Evolutionary conservation across 2,888 invertebrate genomes (phyloP).

Genomic region (Beris morrisii): DNA sequence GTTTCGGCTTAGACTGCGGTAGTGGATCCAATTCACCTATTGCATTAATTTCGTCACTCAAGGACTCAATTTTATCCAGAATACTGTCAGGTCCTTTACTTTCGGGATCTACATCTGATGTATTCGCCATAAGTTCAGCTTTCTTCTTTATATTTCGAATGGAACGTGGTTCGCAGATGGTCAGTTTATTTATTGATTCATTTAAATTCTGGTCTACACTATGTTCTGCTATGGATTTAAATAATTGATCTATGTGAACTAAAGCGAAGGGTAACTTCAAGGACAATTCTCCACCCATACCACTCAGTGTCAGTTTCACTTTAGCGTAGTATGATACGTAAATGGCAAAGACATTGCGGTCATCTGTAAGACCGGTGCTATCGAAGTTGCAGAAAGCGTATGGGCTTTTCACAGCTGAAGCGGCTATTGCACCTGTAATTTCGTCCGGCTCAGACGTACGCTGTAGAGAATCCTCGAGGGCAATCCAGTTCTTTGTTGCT

Average conservation of each 20-base stretch:
- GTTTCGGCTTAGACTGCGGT: slow-evolving; percentile 6
- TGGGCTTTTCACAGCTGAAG: slow-evolving; percentile 59
- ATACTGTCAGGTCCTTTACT: background rate
- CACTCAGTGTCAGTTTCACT: slow-evolving; percentile 77
- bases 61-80: slow-evolving; percentile 29
- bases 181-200: slow-evolving; percentile 21
- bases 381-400: slow-evolving; percentile 44
- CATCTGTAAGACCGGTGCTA: slow-evolving; percentile 57
- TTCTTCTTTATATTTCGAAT: background rate
- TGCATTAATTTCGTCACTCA: slow-evolving; percentile 20
- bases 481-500: slow-evolving; percentile 88
- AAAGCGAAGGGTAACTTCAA: slow-evolving; percentile 79
- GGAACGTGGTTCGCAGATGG: slow-evolving; percentile 10
- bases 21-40: background rate
- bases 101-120: background rate
- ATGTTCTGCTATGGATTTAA: slow-evolving; percentile 10
- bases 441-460: slow-evolving; percentile 66
- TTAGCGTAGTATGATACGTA: slow-evolving; percentile 91
- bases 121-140: too few species aligned
- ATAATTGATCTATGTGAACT: slow-evolving; percentile 60
- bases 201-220: background rate
- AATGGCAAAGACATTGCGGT: slow-evolving; percentile 85
- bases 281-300: slow-evolving; percentile 79
- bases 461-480: slow-evolving; percentile 81
- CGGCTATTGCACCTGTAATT: slow-evolving; percentile 55